A percentile compares a stretch with the other conserved stretches of the same genome.
Conservation (phyloP, 2,888 invertebrate species). For the Andrena bucephala region DNA sequence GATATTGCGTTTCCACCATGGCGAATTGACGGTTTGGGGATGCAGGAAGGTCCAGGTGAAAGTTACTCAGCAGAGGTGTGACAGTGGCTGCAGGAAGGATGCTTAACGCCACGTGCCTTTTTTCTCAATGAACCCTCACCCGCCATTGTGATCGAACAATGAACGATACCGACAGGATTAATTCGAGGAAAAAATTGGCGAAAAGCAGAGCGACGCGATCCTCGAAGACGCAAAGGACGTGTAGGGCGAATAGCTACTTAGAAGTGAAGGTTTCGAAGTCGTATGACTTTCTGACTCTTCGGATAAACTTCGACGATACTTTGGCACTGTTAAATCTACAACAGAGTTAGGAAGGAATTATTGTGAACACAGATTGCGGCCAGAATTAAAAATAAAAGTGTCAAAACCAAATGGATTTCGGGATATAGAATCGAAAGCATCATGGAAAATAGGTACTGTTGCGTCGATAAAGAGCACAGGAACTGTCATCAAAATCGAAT, state of each 20-base stretch:
- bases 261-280: background rate
- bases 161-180: slow-evolving; percentile 23
- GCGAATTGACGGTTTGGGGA: background rate
- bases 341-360: too few relatives aligned
- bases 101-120: slow-evolving; percentile 62
- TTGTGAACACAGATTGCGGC: too few relatives aligned
- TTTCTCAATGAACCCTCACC: slow-evolving; percentile 64
- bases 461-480: background rate
- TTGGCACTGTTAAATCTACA: too few relatives aligned
- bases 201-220: background rate
- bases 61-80: slow-evolving; percentile 66
- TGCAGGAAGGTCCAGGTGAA: slow-evolving; percentile 63
- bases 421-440: too few relatives aligned
- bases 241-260: background rate
- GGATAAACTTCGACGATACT: background rate
- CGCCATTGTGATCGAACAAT: slow-evolving; percentile 40
- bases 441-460: background rate
- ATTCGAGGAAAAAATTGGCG: background rate
- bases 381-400: too few relatives aligned
- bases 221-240: background rate
- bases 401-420: too few relatives aligned
- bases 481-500: background rate
- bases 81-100: slow-evolving; percentile 34
- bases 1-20: background rate
- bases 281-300: background rate